These are phyloP conservation scores for Fundulus diaphanus DNA, from an alignment of 2,797 vertebrate genomes.

Conservation along the genomic window DNA sequence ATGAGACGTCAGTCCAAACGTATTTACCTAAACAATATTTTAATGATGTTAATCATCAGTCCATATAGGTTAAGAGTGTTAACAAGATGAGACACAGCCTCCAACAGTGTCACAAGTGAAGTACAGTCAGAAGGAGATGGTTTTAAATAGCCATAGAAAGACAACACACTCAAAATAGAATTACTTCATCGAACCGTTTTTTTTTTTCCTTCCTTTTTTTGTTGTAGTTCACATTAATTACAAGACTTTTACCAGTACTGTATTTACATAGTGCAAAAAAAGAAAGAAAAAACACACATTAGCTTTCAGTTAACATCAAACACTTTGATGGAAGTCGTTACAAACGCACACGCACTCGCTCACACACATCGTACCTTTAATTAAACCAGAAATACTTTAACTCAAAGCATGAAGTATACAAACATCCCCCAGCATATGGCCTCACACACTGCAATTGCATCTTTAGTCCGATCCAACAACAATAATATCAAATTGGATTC, in stretches of 20 bases:
- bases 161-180: constrained; percentile 76
- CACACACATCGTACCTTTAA: constrained; percentile 63
- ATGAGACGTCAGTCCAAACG: constrained; percentile 13
- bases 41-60: constrained; percentile 84
- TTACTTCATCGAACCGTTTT: constrained; percentile 78
- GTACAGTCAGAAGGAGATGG: constrained; percentile 70
- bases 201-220: constrained; percentile 27
- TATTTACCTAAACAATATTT: constrained; percentile 82
- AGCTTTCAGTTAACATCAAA: constrained; percentile 82
- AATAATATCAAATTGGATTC: constrained; percentile 60
- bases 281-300: constrained; percentile 45
- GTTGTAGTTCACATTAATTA: constrained; percentile 85
- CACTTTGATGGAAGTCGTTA: constrained; percentile 64
- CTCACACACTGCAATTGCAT: constrained; percentile 34
- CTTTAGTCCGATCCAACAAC: constrained; percentile 49
- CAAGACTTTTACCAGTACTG: constrained; percentile 86
- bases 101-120: constrained; percentile 72
- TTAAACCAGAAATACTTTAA: constrained; percentile 67
- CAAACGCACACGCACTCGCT: constrained; percentile 12
- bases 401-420: constrained; percentile 52
- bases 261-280: constrained; percentile 99
- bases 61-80: constrained; percentile 73
- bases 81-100: constrained; percentile 78
- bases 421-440: constrained; percentile 33
- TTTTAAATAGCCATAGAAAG: constrained; percentile 81